These are phyloP conservation scores for Tridacna crocea DNA, from an alignment of 2,888 invertebrate species.

Conservation along the genomic window DNA sequence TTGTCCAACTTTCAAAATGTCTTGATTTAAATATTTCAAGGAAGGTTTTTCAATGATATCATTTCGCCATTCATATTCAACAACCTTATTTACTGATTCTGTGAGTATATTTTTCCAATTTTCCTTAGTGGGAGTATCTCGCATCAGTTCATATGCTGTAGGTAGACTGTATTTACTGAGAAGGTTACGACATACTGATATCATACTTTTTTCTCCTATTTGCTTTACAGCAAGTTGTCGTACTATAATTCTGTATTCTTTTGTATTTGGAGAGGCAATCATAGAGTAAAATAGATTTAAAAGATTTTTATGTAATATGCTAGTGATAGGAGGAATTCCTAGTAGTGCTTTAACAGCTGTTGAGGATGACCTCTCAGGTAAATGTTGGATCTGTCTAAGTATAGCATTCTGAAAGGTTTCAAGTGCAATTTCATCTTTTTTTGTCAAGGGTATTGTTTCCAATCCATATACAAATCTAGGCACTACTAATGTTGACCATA, in stretches of 20 bases:
- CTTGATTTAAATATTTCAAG: neutral
- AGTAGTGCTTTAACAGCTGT: too few relatives aligned
- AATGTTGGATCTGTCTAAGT: too few relatives aligned
- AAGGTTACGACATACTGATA: neutral
- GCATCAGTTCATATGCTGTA: neutral
- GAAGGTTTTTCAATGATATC: neutral
- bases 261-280: neutral
- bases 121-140: neutral
- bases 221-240: neutral
- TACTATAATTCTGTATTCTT: neutral
- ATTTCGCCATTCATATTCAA: neutral
- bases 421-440: too few relatives aligned
- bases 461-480: too few relatives aligned
- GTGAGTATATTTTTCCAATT: neutral
- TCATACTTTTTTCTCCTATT: conserved; percentile 1
- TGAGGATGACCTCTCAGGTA: too few relatives aligned
- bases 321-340: too few relatives aligned
- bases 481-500: too few relatives aligned
- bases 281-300: conserved; percentile 2
- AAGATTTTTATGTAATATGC: too few relatives aligned
- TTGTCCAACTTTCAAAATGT: neutral
- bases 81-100: neutral
- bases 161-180: neutral
- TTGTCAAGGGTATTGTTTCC: too few relatives aligned
- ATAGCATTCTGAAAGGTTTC: too few relatives aligned